Evolutionary conservation across 2,888 invertebrate genomes (phyloP), one percentile per base, ranked within the genome.

Genomic region (Bellardia bayeri): DNA sequence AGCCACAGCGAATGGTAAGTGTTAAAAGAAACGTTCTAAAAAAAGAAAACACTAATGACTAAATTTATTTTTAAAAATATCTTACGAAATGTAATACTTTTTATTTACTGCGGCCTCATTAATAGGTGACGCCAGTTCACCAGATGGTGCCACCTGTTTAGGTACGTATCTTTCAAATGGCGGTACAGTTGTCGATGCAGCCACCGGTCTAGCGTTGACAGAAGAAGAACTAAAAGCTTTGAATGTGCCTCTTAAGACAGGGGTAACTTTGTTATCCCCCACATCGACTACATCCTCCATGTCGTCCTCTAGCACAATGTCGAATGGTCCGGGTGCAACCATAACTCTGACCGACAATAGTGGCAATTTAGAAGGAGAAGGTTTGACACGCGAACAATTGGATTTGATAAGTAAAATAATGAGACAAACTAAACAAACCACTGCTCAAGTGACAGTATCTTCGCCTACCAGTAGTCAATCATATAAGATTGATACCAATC

Each of bases 391-490:
- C 90, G 96, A 96, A 91, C 96, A 96, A 92, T 94, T 96, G 90
- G 96, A 96, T 93, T 94, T 96, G 90, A 96, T 96, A 91, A 96
- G 96, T 93, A 96, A 96, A 93, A 96, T 96, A 90, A 96, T 96
- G 96, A 96, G 96, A 91, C 96, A 96, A 93, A 96, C 96, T 23
- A 96, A 96, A 92, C 96, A 96, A 90, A 95, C 95, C 76, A 94
- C 94, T 87, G 94, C 94, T 56, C 93, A 93, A 90, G 92, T 94
- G 56, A 94, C 93, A 5, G 93, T 93, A 45, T 93, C 93, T 16
- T 92, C 93, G 58, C 91, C 92, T 80, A 91, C 92, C 88, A 92
- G 94, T 91, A 92, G 92, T 82, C 92, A 91, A 82, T 92, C 92
- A 72, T 92, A 92, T 80, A 92, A 92, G 87, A 91, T 92, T 61